Evolutionary conservation across 2,113 vertebrate genomes (phyloP).

Genomic region (human): DNA sequence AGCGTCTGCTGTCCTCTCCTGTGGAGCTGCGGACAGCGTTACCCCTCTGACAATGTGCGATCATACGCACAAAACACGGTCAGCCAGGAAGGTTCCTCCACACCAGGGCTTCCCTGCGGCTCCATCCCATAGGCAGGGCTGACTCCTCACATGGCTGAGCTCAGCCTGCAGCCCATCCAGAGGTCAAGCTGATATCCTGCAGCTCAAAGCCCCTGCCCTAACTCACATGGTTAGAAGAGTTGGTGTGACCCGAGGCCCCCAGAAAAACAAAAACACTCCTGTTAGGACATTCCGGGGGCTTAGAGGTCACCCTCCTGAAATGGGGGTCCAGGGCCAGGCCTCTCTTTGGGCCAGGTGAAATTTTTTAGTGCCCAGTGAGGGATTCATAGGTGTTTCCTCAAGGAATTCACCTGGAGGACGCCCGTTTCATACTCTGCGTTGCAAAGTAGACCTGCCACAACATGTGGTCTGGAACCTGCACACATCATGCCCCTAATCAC

Average conservation of each 20-base stretch:
- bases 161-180: background rate
- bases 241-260: background rate
- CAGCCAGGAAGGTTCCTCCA: too few species aligned
- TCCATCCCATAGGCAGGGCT: rapidly evolving
- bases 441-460: background rate
- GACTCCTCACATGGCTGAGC: background rate
- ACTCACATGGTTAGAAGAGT: background rate
- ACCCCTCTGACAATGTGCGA: too few species aligned
- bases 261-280: background rate
- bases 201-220: background rate
- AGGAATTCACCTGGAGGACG: background rate
- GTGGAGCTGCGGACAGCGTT: background rate
- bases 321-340: background rate
- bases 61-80: rapidly evolving
- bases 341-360: background rate
- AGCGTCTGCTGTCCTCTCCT: background rate
- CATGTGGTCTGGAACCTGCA: background rate
- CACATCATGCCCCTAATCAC: background rate
- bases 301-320: background rate
- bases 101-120: too few species aligned
- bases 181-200: background rate
- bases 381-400: too few species aligned
- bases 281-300: background rate
- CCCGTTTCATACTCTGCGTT: background rate
- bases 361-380: background rate